Conservation (phyloP, 2,113 vertebrate genomes). For the Leiothrix lutea region DNA sequence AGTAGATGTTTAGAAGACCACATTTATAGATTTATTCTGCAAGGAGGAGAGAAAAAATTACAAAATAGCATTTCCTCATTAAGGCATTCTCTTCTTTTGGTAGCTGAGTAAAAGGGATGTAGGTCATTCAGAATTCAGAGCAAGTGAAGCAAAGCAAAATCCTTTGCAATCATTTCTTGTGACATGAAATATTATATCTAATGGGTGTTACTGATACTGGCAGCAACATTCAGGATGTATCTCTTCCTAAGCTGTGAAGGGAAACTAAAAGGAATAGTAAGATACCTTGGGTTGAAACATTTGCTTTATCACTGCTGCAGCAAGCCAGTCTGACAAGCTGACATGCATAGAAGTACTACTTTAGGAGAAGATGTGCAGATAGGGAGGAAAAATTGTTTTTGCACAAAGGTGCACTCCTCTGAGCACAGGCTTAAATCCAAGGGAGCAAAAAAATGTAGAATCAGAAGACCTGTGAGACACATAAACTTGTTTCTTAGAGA, state of each 20-base stretch:
- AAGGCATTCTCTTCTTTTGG: neutral
- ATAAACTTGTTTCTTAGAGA: neutral
- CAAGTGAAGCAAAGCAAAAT: conserved; percentile 5
- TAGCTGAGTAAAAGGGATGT: neutral
- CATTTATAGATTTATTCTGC: neutral
- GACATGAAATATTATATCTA: neutral
- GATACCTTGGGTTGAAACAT: neutral
- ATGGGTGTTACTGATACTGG: neutral
- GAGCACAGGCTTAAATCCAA: neutral
- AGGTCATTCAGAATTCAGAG: conserved; percentile 15
- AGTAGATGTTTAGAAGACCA: conserved; percentile 22
- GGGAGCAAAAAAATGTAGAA: neutral
- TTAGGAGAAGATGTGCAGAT: neutral
- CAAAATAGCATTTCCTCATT: conserved; percentile 9
- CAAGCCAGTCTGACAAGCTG: neutral
- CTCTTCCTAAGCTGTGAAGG: neutral
- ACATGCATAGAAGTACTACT: neutral
- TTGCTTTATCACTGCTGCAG: neutral
- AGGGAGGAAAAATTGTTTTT: neutral
- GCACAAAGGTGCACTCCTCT: neutral
- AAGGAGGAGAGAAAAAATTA: neutral
- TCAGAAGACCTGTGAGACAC: neutral
- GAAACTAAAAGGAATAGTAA: neutral
- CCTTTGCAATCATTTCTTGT: neutral
- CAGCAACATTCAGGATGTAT: neutral